Conservation (phyloP, 2,888 invertebrate species). For the Apotomis betuletana region DNA sequence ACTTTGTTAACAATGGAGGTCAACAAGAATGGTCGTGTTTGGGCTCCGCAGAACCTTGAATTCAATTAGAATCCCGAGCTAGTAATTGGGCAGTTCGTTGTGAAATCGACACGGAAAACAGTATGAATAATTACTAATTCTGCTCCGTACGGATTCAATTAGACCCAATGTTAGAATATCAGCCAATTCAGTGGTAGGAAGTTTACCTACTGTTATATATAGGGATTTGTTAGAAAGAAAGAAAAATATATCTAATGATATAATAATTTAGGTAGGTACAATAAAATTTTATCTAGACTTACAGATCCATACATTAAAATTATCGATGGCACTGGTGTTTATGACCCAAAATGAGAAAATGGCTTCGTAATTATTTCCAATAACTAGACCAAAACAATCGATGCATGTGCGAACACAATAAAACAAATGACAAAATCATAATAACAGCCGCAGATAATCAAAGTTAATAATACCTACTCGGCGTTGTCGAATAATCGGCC, state of each 20-base stretch:
- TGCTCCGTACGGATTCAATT: background rate
- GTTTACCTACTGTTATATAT: background rate
- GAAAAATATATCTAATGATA: too few relatives aligned
- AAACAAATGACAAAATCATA: background rate
- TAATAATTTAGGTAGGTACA: too few relatives aligned
- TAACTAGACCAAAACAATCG: too few relatives aligned
- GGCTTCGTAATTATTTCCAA: too few relatives aligned
- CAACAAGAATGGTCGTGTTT: constrained; percentile 22
- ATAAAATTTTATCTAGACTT: too few relatives aligned
- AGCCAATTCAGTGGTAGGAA: background rate
- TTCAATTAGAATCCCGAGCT: constrained; percentile 24
- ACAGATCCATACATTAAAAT: too few relatives aligned
- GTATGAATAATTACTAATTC: background rate
- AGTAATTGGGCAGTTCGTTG: constrained; percentile 9
- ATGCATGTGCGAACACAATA: too few relatives aligned
- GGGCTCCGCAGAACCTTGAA: constrained; percentile 22
- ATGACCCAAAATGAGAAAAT: too few relatives aligned
- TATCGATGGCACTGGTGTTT: too few relatives aligned
- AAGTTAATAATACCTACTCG: background rate
- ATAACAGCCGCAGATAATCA: background rate
- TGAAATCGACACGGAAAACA: constrained; percentile 1
- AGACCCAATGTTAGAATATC: background rate
- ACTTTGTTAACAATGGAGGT: constrained; percentile 13
- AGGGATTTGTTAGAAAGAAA: background rate
- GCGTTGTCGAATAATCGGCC: background rate